Base-by-base conservation (phyloP, 2,113 vertebrate genomes). In the Bombycilla garrulus region DNA sequence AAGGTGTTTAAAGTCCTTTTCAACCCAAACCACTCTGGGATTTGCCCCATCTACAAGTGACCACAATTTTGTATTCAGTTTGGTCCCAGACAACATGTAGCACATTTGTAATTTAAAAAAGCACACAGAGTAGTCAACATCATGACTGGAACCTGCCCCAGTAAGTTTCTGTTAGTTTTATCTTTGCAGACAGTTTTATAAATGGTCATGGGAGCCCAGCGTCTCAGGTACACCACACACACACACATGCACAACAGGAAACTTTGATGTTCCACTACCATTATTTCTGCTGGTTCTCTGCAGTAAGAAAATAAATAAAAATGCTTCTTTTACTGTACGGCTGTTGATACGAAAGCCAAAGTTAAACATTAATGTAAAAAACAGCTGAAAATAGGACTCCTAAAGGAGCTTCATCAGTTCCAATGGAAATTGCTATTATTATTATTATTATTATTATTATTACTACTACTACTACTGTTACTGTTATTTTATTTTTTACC, bases 161-260 rank as follows among this genome's bases (percentile, higher is more conserved):
- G 18, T 5, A 60, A 4, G n/a, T 64, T 82, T 61, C 31, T 31
- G 50, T 83, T 54, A 28, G 26, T 21, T 76, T 92, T 65, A 76
- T 58, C 76, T 78, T 54, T 54, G 35, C 44, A n/a, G 57, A 58
- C 24, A 33, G 24, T 58, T 81, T 90, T 64, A 57, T 79, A 73
- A 58, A 28, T 16, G 18, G 38, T 25, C 12, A 26, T 1, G 5
- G 28, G 28, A 65, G 17, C 21, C 20, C 38, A 22, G 21, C 15
- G 15, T 54, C 62, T 53, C 65, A 69, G 35, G n/a, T 45, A 26
- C 22, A 33, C 10, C 3, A 50, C 25, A 35, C 2, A 1, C 1
- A 40, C 11, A 38, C 22, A 35, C 2, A 1, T 38, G 9, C 1
- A 4, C 1, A 48, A 2, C 12, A 57, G 16, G 53, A 44, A 62